Evolutionary conservation across 2,888 invertebrate genomes (phyloP).

Genomic region (Rhimphoctona megacephalus): DNA sequence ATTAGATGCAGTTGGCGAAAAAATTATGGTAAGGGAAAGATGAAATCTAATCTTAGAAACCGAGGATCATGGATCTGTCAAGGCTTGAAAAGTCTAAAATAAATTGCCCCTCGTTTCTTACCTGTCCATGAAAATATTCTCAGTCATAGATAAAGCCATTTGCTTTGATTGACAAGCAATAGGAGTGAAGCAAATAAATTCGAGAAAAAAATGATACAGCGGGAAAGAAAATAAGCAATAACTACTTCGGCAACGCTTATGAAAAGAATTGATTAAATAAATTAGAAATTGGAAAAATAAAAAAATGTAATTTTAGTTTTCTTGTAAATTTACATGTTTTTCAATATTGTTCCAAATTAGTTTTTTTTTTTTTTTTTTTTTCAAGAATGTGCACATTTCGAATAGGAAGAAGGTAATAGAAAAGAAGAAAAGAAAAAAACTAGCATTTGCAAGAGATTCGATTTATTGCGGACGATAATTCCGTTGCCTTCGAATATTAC

Average conservation of each 20-base stretch:
- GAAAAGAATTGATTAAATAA: neutral
- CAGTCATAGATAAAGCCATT: neutral
- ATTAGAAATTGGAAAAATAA: neutral
- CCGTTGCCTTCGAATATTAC: conserved; percentile 31
- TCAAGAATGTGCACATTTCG: no score
- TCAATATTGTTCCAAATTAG: neutral
- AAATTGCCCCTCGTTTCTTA: neutral
- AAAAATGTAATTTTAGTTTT: neutral
- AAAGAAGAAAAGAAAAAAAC: neutral
- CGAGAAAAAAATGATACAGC: neutral
- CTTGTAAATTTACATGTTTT: neutral
- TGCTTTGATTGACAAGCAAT: neutral
- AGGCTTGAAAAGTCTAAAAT: no score
- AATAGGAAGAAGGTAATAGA: neutral
- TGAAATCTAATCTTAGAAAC: neutral
- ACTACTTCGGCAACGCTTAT: neutral
- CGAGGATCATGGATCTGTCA: neutral
- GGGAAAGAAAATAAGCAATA: neutral
- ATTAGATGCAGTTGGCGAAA: neutral
- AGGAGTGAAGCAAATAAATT: neutral
- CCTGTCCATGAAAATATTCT: neutral
- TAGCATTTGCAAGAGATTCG: conserved; percentile 43
- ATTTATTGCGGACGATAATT: conserved; percentile 51
- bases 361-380: neutral
- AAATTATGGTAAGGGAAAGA: neutral